Evolutionary conservation across 1,140 invertebrate species (phyloP).

Genomic region (Zaprionus taronus): DNA sequence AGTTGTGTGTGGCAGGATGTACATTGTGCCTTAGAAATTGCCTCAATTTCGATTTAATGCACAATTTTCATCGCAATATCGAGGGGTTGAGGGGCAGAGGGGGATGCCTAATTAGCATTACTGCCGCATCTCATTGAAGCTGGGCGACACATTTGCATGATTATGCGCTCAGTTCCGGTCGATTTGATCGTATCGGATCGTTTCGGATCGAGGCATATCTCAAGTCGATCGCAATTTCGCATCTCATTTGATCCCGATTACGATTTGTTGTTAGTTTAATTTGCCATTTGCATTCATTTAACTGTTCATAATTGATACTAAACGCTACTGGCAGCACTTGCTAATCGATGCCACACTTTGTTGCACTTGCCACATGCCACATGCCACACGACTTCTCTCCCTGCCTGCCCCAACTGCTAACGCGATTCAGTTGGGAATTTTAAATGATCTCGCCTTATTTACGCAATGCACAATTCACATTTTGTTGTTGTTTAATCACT

Average conservation of each 20-base stretch:
- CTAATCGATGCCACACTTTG: slow-evolving; percentile 30
- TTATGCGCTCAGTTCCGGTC: slow-evolving; percentile 74
- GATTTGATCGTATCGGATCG: slow-evolving; percentile 27
- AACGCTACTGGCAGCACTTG: slow-evolving; percentile 1
- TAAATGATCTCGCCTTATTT: neutral
- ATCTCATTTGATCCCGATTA: slow-evolving; percentile 21
- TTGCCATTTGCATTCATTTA: slow-evolving; percentile 9
- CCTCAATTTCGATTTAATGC: slow-evolving; percentile 37
- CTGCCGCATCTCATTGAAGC: slow-evolving; percentile 65
- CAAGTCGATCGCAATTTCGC: slow-evolving; percentile 26
- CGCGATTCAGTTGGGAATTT: slow-evolving; percentile 6
- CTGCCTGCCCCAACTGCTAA: neutral
- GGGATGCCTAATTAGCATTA: slow-evolving; percentile 11
- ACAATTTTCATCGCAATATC: slow-evolving; percentile 1
- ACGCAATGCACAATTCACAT: neutral
- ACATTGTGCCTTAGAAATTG: slow-evolving; percentile 36
- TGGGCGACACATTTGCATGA: slow-evolving; percentile 71
- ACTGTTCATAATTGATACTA: slow-evolving; percentile 9
- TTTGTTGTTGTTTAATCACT: neutral
- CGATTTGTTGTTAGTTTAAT: slow-evolving; percentile 11
- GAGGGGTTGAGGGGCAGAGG: neutral
- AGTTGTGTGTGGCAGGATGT: slow-evolving; percentile 30
- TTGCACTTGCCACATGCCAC: slow-evolving; percentile 1
- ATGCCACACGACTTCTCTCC: neutral
- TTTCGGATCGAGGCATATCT: slow-evolving; percentile 16